Evolutionary conservation across 2,888 invertebrate species (phyloP).

Genomic region (Parochlus steinenii): DNA sequence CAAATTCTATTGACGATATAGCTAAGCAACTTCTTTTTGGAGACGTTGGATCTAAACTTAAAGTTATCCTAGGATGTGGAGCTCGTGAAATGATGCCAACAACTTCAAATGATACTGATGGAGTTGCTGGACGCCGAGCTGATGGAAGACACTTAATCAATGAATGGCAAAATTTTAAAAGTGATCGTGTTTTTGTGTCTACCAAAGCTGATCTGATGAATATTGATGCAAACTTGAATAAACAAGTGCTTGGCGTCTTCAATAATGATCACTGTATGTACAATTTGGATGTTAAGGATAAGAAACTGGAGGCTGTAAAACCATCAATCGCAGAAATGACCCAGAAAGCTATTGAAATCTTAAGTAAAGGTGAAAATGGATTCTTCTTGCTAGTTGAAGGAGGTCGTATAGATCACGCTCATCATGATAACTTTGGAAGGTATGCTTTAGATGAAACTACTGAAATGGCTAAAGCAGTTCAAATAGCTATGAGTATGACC

Average conservation of each 20-base stretch:
- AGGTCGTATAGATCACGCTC: slow-evolving; percentile 61
- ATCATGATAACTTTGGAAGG: slow-evolving; percentile 50
- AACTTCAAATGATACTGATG: slow-evolving; percentile 31
- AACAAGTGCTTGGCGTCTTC: slow-evolving; percentile 52
- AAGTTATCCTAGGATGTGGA: slow-evolving; percentile 49
- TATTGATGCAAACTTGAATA: slow-evolving; percentile 36
- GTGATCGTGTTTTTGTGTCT: slow-evolving; percentile 24
- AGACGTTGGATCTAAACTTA: slow-evolving; percentile 41
- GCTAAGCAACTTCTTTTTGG: slow-evolving; percentile 44
- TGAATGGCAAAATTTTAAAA: slow-evolving; percentile 37
- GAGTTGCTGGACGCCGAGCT: slow-evolving; percentile 29
- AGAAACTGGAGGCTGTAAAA: slow-evolving; percentile 31
- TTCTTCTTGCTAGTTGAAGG: slow-evolving; percentile 58
- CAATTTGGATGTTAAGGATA: slow-evolving; percentile 42
- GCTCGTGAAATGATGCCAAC: slow-evolving; percentile 33
- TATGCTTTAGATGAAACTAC: slow-evolving; percentile 62
- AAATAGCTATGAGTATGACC: slow-evolving; percentile 42
- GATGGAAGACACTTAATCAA: slow-evolving; percentile 43
- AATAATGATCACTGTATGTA: slow-evolving; percentile 50
- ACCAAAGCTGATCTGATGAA: slow-evolving; percentile 18
- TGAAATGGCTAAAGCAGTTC: slow-evolving; percentile 53
- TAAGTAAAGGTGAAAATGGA: slow-evolving; percentile 39
- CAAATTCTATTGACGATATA: slow-evolving; percentile 43
- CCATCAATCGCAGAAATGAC: slow-evolving; percentile 53
- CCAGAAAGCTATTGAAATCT: slow-evolving; percentile 39